Percentiles rank a stretch among this genome's conserved stretches.
Conservation (phyloP, 2,113 vertebrate genomes). For the Sisor rabdophorus region DNA sequence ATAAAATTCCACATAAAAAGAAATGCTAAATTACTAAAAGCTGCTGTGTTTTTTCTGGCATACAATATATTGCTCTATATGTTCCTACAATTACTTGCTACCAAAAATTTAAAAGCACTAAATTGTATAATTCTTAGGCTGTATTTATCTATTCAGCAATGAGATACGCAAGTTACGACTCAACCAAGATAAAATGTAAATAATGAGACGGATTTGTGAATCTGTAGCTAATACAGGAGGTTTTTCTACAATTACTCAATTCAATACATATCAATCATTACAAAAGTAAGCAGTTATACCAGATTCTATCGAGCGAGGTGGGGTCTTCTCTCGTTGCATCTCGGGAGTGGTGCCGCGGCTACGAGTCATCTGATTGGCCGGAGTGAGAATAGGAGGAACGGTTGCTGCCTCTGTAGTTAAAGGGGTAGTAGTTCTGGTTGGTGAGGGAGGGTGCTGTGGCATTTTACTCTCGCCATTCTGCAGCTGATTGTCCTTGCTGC, state of each 20-base stretch:
- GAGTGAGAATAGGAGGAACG: constrained; percentile 46
- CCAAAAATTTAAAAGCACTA: no score
- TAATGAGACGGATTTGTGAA: no score
- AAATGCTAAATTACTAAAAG: no score
- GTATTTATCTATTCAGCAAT: no score
- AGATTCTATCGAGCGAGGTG: constrained; percentile 68
- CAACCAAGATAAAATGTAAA: no score
- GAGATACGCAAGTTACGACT: no score
- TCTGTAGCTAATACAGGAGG: not conserved
- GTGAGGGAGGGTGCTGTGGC: constrained; percentile 43
- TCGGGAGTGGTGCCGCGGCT: constrained; percentile 66
- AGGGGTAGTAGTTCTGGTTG: constrained; percentile 38
- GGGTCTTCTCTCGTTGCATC: constrained; percentile 70
- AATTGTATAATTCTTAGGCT: no score
- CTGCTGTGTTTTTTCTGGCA: no score
- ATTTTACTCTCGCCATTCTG: constrained; percentile 63
- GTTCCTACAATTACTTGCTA: no score
- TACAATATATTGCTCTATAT: no score
- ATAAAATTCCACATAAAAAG: no score
- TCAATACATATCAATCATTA: not conserved
- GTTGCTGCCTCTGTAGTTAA: constrained; percentile 20
- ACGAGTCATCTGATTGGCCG: constrained; percentile 44
- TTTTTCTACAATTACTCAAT: constrained; percentile 7
- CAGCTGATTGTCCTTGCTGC: constrained; percentile 72
- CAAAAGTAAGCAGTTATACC: constrained; percentile 60